Conservation (phyloP, 1,140 invertebrate genomes). For the Streblospio benedicti region DNA sequence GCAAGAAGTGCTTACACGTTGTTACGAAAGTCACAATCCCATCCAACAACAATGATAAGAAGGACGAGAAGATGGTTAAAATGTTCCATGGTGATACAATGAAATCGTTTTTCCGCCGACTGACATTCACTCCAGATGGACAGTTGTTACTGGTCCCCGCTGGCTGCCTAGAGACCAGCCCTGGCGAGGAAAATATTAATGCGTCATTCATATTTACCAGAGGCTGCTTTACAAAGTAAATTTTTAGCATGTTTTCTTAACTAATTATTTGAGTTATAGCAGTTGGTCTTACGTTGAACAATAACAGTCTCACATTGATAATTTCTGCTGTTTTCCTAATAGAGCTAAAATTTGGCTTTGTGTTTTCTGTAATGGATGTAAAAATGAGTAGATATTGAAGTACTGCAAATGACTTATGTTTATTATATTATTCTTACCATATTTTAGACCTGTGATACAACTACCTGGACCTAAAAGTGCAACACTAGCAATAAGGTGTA, state of each 20-base stretch:
- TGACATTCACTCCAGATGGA: constrained; percentile 83
- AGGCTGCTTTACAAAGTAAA: constrained; percentile 62
- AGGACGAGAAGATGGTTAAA: constrained; percentile 22
- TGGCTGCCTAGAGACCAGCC: constrained; percentile 34
- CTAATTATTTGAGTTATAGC: too few relatives aligned
- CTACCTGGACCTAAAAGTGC: not conserved
- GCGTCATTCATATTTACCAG: constrained; percentile 74
- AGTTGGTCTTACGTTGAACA: too few relatives aligned
- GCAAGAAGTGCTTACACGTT: constrained; percentile 62
- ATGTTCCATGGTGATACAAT: constrained; percentile 91
- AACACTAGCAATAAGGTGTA: not conserved
- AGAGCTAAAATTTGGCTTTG: too few relatives aligned
- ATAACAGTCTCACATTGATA: too few relatives aligned
- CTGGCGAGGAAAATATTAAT: constrained; percentile 48
- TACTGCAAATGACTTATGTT: too few relatives aligned
- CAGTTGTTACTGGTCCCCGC: constrained; percentile 71
- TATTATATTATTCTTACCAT: too few relatives aligned
- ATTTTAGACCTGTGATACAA: constrained; percentile 4
- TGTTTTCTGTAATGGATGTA: too few relatives aligned
- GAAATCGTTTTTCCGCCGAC: constrained; percentile 80
- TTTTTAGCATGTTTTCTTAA: too few relatives aligned
- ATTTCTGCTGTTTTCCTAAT: too few relatives aligned
- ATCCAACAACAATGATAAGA: not conserved
- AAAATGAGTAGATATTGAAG: too few relatives aligned
- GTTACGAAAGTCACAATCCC: constrained; percentile 56